These are phyloP conservation scores for Geotria australis DNA, from an alignment of 2,797 vertebrate species.

Conservation along the genomic window DNA sequence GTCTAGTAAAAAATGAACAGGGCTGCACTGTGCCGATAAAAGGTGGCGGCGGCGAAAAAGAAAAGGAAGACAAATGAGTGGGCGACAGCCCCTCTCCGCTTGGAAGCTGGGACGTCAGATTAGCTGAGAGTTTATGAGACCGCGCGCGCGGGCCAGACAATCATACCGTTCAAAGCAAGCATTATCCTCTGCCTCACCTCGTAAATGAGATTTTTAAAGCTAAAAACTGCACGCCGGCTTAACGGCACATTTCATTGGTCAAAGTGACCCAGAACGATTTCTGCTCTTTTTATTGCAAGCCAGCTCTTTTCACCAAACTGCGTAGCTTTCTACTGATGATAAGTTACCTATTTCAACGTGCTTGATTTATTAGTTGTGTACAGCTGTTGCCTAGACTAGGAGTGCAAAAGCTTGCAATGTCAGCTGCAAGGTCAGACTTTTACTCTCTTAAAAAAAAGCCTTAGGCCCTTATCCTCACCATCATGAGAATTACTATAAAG, in stretches of 20 bases:
- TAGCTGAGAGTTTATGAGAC: neutral
- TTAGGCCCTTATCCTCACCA: conserved; percentile 34
- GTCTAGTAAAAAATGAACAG: too few species aligned
- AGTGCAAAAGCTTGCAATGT: neutral
- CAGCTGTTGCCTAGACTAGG: neutral
- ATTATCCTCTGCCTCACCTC: neutral
- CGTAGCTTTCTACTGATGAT: too few species aligned
- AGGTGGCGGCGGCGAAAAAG: too few species aligned
- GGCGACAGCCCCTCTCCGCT: neutral
- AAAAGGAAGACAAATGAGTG: neutral
- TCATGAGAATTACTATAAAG: conserved; percentile 18
- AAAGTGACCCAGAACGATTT: neutral
- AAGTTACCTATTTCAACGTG: too few species aligned
- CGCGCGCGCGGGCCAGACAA: neutral
- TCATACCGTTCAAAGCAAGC: neutral
- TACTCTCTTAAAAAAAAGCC: conserved; percentile 32
- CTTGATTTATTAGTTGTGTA: neutral
- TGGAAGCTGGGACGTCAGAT: neutral
- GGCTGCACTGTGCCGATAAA: too few species aligned
- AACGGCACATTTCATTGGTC: neutral
- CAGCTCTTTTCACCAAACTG: neutral
- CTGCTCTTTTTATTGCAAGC: neutral
- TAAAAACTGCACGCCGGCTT: neutral
- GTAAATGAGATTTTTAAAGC: neutral
- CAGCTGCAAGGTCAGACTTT: conserved; percentile 1